Conservation (phyloP, 2,113 vertebrate genomes). For the Pseudorhombus dupliciocellatus region DNA sequence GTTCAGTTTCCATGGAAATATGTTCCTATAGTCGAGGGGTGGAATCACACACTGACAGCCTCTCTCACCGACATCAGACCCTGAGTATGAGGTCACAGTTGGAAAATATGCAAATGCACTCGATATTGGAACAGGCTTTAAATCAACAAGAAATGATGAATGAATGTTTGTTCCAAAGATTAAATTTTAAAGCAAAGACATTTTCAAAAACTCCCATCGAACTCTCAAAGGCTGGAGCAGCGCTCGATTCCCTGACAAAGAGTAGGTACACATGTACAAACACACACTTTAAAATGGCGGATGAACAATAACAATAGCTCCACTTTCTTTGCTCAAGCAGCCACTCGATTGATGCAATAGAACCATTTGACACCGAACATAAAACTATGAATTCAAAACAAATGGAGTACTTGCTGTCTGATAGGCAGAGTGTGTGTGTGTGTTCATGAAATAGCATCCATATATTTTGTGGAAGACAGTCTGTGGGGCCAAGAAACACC, state of each 20-base stretch:
- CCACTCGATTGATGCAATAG: slow-evolving; percentile 2
- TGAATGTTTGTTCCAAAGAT: slow-evolving; percentile 28
- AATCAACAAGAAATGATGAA: slow-evolving; percentile 40
- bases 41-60: not conserved
- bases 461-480: slow-evolving; percentile 44
- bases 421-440: slow-evolving; percentile 39
- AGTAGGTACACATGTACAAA: slow-evolving; percentile 13
- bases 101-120: slow-evolving; percentile 37
- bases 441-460: slow-evolving; percentile 19
- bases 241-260: slow-evolving; percentile 23
- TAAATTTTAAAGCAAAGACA: slow-evolving; percentile 35
- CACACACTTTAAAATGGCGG: slow-evolving; percentile 26
- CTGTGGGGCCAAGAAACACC: slow-evolving; percentile 36
- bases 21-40: slow-evolving; percentile 1
- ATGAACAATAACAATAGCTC: slow-evolving; percentile 21
- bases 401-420: slow-evolving; percentile 47
- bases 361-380: slow-evolving; percentile 38
- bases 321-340: slow-evolving; percentile 7
- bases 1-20: slow-evolving; percentile 56
- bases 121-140: slow-evolving; percentile 35
- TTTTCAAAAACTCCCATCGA: slow-evolving; percentile 32
- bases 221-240: slow-evolving; percentile 1
- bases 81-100: slow-evolving; percentile 29
- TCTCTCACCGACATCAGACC: slow-evolving; percentile 19
- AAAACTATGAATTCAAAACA: slow-evolving; percentile 52